Conservation (phyloP, 1,140 invertebrate species). For the Lordiphosa stackelbergi region DNA sequence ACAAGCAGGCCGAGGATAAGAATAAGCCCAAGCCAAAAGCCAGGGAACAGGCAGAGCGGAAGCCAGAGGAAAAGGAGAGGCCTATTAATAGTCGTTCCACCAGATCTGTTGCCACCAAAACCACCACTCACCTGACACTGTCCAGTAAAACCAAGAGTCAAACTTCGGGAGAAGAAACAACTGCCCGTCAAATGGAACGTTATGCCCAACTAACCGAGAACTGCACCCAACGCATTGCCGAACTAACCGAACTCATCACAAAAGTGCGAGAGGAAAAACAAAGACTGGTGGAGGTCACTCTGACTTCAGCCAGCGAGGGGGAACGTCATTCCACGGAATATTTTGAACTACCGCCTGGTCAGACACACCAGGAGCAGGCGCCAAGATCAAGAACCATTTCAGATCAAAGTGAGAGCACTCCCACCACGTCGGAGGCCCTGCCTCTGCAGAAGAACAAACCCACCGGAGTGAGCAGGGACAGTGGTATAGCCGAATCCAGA, state of each 20-base stretch:
- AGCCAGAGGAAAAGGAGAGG: background rate
- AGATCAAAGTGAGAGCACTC: slow-evolving; percentile 46
- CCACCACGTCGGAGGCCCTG: slow-evolving; percentile 45
- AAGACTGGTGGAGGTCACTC: slow-evolving; percentile 64
- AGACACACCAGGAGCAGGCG: slow-evolving; percentile 6
- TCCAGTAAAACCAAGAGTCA: slow-evolving; percentile 4
- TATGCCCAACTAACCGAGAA: slow-evolving; percentile 66
- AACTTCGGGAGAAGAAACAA: slow-evolving; percentile 6
- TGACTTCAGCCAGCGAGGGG: slow-evolving; percentile 67
- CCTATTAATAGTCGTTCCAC: background rate
- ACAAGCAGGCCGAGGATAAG: slow-evolving; percentile 2
- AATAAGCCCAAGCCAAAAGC: background rate
- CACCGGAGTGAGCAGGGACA: slow-evolving; percentile 64
- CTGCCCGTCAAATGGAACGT: slow-evolving; percentile 36
- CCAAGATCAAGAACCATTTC: slow-evolving; percentile 30
- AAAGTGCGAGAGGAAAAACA: slow-evolving; percentile 74
- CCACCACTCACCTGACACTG: background rate
- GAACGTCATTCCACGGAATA: slow-evolving; percentile 72
- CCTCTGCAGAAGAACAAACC: slow-evolving; percentile 62
- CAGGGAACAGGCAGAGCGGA: background rate
- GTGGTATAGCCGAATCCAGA: slow-evolving; percentile 65
- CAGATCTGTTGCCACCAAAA: background rate
- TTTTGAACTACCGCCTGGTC: slow-evolving; percentile 47
- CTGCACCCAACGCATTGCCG: slow-evolving; percentile 66
- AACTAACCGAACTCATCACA: slow-evolving; percentile 63